Evolutionary conservation across 35 echinoderm and acorn worm species (phyloP), one percentile per base, ranked within the genome.

Genomic region (Apostichopus japonicus): DNA sequence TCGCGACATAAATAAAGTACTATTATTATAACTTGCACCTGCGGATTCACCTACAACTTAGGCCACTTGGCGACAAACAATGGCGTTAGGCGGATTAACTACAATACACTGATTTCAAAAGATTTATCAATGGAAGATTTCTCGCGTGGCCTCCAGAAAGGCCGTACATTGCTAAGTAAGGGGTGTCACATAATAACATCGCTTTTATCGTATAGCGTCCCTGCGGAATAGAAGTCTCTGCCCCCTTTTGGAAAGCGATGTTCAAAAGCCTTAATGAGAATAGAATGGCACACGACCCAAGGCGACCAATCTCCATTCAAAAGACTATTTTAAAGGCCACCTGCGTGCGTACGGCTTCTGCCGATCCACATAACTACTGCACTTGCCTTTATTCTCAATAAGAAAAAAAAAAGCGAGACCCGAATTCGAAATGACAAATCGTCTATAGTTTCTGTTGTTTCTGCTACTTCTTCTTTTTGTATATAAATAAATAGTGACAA

Each of bases 131-230:
- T 53, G 81, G 54, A 84, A 84, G 8, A 57, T 55, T 84, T 84
- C 81, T 57, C 81, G 53, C 81, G 22, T 84, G 51, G 81, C 81
- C 81, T 84, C 56, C 15, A 7, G 71, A 21, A 23, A 75, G 71
- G 17, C 16, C 71, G 71, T 75, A 75, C 71, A 21, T 6, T 19
- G 17, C 21, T 7, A 75, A 19, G 17, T 75, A 75, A 61, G 57
- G 8, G 14, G 81, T 58, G 81, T 80, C 78, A 84, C 56, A 84
- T 56, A 57, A 84, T 84, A 84, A 58, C 54, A 84, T 84, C 55
- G 16, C 55, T 55, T 84, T 58, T 84, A 51, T 84, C 22, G 81
- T 23, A 58, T 23, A 84, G 81, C 81, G 81, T 84, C 81, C 81
- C 81, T 8, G 55, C 56, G 81, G 81, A 62, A 84, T 84, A 75